A percentile compares a stretch with the other conserved stretches of the same genome.
phyloP scores from a whole-genome alignment of 1,140 invertebrate genomes.

The Augochlora pura region DNA sequence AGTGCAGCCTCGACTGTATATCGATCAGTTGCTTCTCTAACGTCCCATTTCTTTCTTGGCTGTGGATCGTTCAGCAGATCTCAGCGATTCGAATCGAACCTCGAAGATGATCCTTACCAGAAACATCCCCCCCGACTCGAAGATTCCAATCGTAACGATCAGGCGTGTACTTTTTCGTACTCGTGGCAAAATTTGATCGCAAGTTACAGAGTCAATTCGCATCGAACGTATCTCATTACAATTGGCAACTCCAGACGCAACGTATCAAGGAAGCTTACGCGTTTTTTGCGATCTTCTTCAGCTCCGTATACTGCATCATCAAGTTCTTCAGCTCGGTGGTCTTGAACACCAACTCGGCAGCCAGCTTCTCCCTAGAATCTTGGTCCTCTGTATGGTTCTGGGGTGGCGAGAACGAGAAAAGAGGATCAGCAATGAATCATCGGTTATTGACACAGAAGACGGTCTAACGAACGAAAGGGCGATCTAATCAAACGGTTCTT shows the following conservation, averaged over 20 bases:
- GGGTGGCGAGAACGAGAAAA: neutral
- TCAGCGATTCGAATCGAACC: neutral
- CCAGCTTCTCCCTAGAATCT: conserved; percentile 52
- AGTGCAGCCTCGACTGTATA: conserved; percentile 47
- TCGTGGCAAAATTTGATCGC: no score
- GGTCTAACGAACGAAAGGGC: conserved; percentile 33
- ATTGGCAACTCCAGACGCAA: no score
- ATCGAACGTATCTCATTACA: no score
- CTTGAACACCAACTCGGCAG: conserved; percentile 55
- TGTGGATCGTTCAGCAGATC: conserved; percentile 26
- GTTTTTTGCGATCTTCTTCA: conserved; percentile 55
- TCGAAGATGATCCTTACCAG: no score
- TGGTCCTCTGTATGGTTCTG: conserved; percentile 42
- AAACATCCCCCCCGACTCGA: no score
- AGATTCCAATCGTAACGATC: no score
- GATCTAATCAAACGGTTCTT: conserved; percentile 36
- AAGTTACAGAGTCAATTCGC: no score
- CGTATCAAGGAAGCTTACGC: conserved; percentile 48
- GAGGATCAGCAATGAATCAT: conserved; percentile 30
- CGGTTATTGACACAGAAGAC: neutral
- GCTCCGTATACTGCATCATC: conserved; percentile 43
- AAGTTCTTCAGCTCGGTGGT: conserved; percentile 55
- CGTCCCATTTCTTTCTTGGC: conserved; percentile 57
- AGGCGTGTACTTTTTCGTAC: no score
- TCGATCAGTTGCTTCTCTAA: conserved; percentile 58